Evolutionary conservation across 1,140 invertebrate genomes (phyloP).

Genomic region (Dendroctonus valens): DNA sequence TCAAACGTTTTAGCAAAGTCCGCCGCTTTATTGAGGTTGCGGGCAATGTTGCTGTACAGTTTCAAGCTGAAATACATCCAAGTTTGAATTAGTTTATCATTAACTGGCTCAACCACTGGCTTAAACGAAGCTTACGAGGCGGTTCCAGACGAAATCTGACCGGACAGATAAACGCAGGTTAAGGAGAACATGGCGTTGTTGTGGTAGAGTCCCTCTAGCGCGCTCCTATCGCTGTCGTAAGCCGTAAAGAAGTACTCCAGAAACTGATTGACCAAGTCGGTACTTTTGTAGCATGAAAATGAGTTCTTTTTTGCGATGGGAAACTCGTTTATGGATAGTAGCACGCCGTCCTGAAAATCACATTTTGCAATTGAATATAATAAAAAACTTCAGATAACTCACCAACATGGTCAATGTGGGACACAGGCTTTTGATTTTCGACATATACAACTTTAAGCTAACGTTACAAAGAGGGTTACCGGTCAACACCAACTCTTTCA

Average conservation of each 20-base stretch:
- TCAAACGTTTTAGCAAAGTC: slow-evolving; percentile 42
- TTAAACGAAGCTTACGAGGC: slow-evolving; percentile 36
- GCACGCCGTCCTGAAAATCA: slow-evolving; percentile 71
- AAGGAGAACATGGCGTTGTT: slow-evolving; percentile 77
- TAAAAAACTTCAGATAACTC: slow-evolving; percentile 18
- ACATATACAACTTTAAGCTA: slow-evolving; percentile 69
- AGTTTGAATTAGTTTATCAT: neutral
- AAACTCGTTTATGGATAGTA: slow-evolving; percentile 60
- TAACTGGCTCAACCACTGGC: neutral
- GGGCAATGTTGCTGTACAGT: slow-evolving; percentile 39
- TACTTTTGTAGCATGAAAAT: slow-evolving; percentile 61
- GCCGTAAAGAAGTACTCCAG: slow-evolving; percentile 79
- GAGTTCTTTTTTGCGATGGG: slow-evolving; percentile 66
- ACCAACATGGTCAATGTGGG: slow-evolving; percentile 43
- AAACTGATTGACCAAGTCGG: slow-evolving; percentile 70
- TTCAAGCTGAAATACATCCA: slow-evolving; percentile 38
- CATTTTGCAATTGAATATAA: too few species aligned
- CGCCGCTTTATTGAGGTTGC: slow-evolving; percentile 43
- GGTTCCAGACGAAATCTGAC: slow-evolving; percentile 45
- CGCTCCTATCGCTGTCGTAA: slow-evolving; percentile 78
- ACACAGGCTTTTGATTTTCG: slow-evolving; percentile 52
- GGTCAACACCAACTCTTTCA: slow-evolving; percentile 72
- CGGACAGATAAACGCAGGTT: slow-evolving; percentile 52
- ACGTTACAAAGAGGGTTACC: slow-evolving; percentile 80
- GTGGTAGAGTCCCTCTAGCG: slow-evolving; percentile 78